Percentiles rank a stretch among this genome's conserved stretches.
phyloP scores from a whole-genome alignment of 2,113 vertebrate species.

The Thunnus thynnus region DNA sequence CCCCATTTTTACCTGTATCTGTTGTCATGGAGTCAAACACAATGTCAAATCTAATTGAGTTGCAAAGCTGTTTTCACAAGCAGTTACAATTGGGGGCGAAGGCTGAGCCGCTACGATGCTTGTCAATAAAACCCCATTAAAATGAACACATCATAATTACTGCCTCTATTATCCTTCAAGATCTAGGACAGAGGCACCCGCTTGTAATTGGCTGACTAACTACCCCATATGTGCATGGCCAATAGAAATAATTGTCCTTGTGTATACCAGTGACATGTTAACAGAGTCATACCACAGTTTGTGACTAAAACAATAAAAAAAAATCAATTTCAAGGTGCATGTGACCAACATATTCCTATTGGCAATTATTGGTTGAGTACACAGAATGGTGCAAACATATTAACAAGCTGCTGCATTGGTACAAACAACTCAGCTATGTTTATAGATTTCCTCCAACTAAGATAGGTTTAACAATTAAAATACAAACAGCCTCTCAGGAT shows the following conservation, averaged over 20 bases:
- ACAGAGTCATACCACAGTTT: constrained; percentile 68
- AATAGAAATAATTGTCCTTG: constrained; percentile 83
- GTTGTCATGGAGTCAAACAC: constrained; percentile 57
- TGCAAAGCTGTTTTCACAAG: constrained; percentile 75
- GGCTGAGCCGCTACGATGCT: constrained; percentile 64
- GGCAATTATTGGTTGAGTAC: constrained; percentile 50
- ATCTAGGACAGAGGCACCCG: constrained; percentile 73
- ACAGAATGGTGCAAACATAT: constrained; percentile 42
- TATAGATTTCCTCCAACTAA: constrained; percentile 46
- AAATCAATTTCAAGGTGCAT: constrained; percentile 67
- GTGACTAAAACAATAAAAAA: constrained; percentile 63
- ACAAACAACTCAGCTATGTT: constrained; percentile 37
- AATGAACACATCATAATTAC: constrained; percentile 84
- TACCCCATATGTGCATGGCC: constrained; percentile 79
- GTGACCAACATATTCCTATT: constrained; percentile 43
- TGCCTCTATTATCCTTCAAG: constrained; percentile 80
- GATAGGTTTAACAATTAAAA: constrained; percentile 36
- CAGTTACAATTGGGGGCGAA: constrained; percentile 66
- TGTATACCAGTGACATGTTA: constrained; percentile 66
- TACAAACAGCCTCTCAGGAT: constrained; percentile 28
- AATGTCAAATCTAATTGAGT: constrained; percentile 82
- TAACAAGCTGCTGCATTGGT: constrained; percentile 34
- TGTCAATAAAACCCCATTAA: constrained; percentile 85
- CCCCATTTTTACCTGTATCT: constrained; percentile 45
- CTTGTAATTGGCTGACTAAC: constrained; percentile 80